Conservation (phyloP, 2,888 invertebrate species). For the Rambutsinella grinnellia region DNA sequence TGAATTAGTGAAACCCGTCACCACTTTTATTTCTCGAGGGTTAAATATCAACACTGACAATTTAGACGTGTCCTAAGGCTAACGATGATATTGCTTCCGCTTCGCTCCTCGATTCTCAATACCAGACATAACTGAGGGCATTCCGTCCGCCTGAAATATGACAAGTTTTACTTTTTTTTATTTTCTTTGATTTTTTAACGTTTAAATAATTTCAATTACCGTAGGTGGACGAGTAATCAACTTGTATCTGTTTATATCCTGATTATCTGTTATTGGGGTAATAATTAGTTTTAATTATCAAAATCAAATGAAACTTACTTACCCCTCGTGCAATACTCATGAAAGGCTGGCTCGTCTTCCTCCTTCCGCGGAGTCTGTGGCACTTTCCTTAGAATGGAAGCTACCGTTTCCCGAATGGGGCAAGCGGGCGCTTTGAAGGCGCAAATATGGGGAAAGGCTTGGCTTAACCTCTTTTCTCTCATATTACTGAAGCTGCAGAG, state of each 20-base stretch:
- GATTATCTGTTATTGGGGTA: constrained; percentile 10
- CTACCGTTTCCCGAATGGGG: constrained; percentile 55
- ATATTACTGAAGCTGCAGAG: constrained; percentile 31
- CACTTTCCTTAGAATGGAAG: constrained; percentile 48
- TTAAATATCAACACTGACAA: too few relatives aligned
- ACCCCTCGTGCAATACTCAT: constrained; percentile 51
- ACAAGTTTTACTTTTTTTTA: not conserved
- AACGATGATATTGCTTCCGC: constrained; percentile 24
- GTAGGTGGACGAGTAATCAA: constrained; percentile 7
- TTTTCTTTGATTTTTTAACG: not conserved
- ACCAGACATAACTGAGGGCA: too few relatives aligned
- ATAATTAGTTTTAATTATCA: not conserved
- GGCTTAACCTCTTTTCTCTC: constrained; percentile 17
- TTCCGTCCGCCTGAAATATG: not conserved
- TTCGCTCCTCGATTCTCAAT: constrained; percentile 27
- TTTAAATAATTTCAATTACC: not conserved
- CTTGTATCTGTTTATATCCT: constrained; percentile 15
- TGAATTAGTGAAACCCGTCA: too few relatives aligned
- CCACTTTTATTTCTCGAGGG: too few relatives aligned
- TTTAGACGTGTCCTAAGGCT: too few relatives aligned
- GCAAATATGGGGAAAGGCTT: constrained; percentile 16
- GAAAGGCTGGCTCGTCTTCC: constrained; percentile 32
- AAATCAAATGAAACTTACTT: not conserved
- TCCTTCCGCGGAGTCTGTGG: too few relatives aligned
- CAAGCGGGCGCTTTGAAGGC: constrained; percentile 36